These are phyloP conservation scores for Betta splendens DNA, from an alignment of 2,797 vertebrate genomes.

Conservation along the genomic window DNA sequence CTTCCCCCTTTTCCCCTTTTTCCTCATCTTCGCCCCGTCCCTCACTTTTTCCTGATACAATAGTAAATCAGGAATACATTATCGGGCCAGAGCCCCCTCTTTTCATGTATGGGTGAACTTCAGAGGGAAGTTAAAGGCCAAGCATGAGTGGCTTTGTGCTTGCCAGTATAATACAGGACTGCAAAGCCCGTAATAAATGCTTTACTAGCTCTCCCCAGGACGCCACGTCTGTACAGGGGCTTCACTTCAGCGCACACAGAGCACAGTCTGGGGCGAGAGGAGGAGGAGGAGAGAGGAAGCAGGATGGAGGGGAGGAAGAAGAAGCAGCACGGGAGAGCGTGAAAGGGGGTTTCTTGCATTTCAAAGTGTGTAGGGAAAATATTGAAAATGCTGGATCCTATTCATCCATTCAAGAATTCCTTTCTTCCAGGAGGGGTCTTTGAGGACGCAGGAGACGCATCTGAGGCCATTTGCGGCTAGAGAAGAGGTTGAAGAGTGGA, in stretches of 20 bases:
- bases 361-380: slow-evolving; percentile 66
- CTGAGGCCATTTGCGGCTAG: slow-evolving; percentile 52
- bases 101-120: slow-evolving; percentile 88
- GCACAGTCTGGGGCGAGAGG: slow-evolving; percentile 62
- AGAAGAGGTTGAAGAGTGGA: slow-evolving; percentile 28
- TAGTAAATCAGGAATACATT: slow-evolving; percentile 81
- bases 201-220: slow-evolving; percentile 94
- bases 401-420: slow-evolving; percentile 47
- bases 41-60: slow-evolving; percentile 69
- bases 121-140: slow-evolving; percentile 97
- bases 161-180: slow-evolving; percentile 92
- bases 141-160: slow-evolving; percentile 92
- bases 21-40: slow-evolving; percentile 38
- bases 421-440: slow-evolving; percentile 60
- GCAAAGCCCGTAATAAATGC: slow-evolving; percentile 95
- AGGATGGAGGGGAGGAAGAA: slow-evolving; percentile 49
- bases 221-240: slow-evolving; percentile 82
- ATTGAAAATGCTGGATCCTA: slow-evolving; percentile 51
- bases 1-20: slow-evolving; percentile 13
- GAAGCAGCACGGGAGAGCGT: slow-evolving; percentile 42
- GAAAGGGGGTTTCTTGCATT: slow-evolving; percentile 64
- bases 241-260: slow-evolving; percentile 62
- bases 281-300: slow-evolving; percentile 30
- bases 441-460: slow-evolving; percentile 60
- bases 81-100: slow-evolving; percentile 65